A percentile compares a stretch with the other conserved stretches of the same genome.
Evolutionary conservation across 2,797 vertebrate species (phyloP).

Genomic region (Petrocephalus sullivani): DNA sequence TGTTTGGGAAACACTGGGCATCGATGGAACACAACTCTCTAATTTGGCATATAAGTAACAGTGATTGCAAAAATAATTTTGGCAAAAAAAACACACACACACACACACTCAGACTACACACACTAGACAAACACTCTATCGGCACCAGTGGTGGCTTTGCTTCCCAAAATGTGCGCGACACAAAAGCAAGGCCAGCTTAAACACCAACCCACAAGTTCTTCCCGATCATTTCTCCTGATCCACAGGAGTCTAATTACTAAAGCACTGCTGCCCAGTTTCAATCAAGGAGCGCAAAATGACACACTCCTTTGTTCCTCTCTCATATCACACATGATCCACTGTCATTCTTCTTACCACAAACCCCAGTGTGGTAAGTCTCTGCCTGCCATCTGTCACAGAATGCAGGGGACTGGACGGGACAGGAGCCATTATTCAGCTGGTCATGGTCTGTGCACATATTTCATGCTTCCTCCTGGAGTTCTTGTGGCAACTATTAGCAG

Average conservation of each 20-base stretch:
- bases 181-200: slow-evolving; percentile 30
- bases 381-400: slow-evolving; percentile 60
- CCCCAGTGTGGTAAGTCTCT: slow-evolving; percentile 37
- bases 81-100: not conserved
- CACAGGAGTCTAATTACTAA: slow-evolving; percentile 43
- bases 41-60: slow-evolving; percentile 7
- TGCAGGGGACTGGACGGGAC: slow-evolving; percentile 40
- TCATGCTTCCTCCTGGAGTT: slow-evolving; percentile 60
- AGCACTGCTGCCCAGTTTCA: slow-evolving; percentile 45
- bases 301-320: slow-evolving; percentile 48
- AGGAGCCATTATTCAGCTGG: slow-evolving; percentile 57
- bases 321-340: slow-evolving; percentile 51
- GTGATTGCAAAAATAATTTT: slow-evolving; percentile 10
- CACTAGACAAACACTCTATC: slow-evolving; percentile 18
- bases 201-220: slow-evolving; percentile 27
- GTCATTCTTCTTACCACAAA: slow-evolving; percentile 44
- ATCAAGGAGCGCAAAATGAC: slow-evolving; percentile 46
- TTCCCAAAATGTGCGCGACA: slow-evolving; percentile 9
- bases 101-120: not conserved
- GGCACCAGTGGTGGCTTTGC: not conserved
- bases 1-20: slow-evolving; percentile 29
- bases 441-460: slow-evolving; percentile 69
- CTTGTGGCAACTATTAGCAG: slow-evolving; percentile 58
- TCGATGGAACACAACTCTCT: slow-evolving; percentile 17
- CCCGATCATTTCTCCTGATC: slow-evolving; percentile 38